These are phyloP conservation scores for Sebastes cheni DNA, from an alignment of 2,797 vertebrate genomes.

Conservation along the genomic window DNA sequence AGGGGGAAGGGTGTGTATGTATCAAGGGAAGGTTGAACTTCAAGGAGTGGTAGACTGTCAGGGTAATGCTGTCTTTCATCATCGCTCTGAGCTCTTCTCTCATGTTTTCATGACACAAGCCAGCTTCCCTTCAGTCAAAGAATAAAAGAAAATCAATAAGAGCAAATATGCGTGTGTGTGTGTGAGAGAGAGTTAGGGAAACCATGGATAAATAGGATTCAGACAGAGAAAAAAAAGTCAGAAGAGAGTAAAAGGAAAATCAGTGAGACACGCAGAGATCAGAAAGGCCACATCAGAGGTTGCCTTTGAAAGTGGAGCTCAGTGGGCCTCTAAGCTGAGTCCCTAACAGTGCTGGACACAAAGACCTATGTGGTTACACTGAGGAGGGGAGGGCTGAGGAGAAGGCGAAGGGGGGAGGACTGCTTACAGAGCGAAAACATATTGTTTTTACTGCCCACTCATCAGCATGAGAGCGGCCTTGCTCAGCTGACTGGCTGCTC, in stretches of 20 bases:
- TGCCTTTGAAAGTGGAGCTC: constrained; percentile 66
- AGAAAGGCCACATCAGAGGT: constrained; percentile 73
- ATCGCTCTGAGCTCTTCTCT: background rate
- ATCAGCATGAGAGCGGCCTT: constrained; percentile 43
- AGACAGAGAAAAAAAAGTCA: background rate
- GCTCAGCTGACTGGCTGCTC: constrained; percentile 56
- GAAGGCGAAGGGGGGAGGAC: background rate
- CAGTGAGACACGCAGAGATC: constrained; percentile 58
- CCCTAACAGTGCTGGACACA: constrained; percentile 57
- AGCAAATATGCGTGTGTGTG: background rate
- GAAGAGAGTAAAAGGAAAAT: constrained; percentile 20
- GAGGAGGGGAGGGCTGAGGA: background rate
- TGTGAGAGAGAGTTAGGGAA: background rate
- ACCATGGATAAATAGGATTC: background rate
- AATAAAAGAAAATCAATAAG: background rate
- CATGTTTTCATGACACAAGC: constrained; percentile 5
- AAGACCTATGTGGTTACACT: constrained; percentile 63
- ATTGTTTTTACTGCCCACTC: constrained; percentile 72
- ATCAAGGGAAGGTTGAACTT: constrained; percentile 44
- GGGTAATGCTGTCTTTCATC: constrained; percentile 27
- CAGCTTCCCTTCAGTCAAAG: background rate
- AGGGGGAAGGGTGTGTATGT: constrained; percentile 34
- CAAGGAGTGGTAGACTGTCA: constrained; percentile 30
- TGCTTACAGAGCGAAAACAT: constrained; percentile 67
- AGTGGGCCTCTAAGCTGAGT: constrained; percentile 37